A percentile compares a stretch with the other conserved stretches of the same genome.
phyloP scores from a whole-genome alignment of 2,797 vertebrate species.

The Coluber constrictor region DNA sequence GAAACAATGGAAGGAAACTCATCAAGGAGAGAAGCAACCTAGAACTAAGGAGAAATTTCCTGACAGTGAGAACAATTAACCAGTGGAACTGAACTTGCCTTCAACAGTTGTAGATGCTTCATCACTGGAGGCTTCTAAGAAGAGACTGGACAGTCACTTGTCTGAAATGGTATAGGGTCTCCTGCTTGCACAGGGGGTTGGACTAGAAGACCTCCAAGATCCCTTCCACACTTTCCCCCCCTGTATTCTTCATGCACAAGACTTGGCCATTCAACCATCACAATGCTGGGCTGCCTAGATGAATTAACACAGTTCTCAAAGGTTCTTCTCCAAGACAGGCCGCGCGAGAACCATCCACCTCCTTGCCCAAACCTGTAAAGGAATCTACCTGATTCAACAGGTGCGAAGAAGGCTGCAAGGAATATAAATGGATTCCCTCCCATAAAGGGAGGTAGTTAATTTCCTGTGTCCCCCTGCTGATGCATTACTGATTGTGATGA shows the following conservation, averaged over 20 bases:
- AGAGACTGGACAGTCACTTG: too few relatives aligned
- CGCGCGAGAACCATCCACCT: rapidly evolving
- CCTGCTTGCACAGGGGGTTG: background rate
- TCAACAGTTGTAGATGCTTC: too few relatives aligned
- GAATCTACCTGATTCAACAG: conserved; percentile 63
- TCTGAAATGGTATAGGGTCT: background rate
- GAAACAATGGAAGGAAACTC: too few relatives aligned
- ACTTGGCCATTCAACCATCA: background rate
- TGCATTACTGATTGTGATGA: conserved; percentile 82
- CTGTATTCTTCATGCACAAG: background rate
- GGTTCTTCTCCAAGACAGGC: background rate
- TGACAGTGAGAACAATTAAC: too few relatives aligned
- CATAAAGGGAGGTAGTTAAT: conserved; percentile 78
- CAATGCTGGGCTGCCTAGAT: background rate
- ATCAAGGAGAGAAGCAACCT: too few relatives aligned
- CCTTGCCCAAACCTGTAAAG: rapidly evolving
- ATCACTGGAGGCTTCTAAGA: too few relatives aligned
- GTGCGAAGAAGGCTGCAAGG: conserved; percentile 56
- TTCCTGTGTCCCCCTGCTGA: conserved; percentile 79
- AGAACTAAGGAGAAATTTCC: too few relatives aligned
- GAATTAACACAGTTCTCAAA: rapidly evolving
- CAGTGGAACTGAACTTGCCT: too few relatives aligned
- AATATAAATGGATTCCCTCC: conserved; percentile 74
- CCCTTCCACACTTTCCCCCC: background rate
- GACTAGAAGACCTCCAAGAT: too few relatives aligned